phyloP scores from a whole-genome alignment of 1,140 invertebrate species.

The Drosophila murphyi region DNA sequence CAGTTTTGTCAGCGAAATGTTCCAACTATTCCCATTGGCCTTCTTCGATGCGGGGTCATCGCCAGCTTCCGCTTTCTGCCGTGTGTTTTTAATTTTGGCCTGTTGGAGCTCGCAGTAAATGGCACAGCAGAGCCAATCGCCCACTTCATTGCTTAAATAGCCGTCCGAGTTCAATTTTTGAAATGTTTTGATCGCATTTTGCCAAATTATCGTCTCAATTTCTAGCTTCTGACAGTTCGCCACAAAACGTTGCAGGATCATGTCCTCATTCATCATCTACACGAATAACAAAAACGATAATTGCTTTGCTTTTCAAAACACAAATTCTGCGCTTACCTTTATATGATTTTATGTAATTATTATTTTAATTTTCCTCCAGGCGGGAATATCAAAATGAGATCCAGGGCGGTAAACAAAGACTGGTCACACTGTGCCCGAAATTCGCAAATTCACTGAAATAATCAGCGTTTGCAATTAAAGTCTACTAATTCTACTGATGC shows the following conservation, averaged over 20 bases:
- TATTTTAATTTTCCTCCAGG: slow-evolving; percentile 29
- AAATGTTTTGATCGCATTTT: slow-evolving; percentile 44
- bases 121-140: slow-evolving; percentile 63
- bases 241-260: slow-evolving; percentile 29
- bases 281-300: too few species aligned
- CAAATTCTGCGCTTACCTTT: not conserved
- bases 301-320: too few species aligned
- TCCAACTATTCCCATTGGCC: slow-evolving; percentile 48
- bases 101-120: slow-evolving; percentile 60
- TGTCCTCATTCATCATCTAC: slow-evolving; percentile 21
- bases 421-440: slow-evolving; percentile 27
- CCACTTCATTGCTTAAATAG: slow-evolving; percentile 44
- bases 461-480: too few species aligned
- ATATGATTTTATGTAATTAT: not conserved
- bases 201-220: slow-evolving; percentile 31
- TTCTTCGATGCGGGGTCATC: slow-evolving; percentile 4
- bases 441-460: too few species aligned
- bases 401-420: slow-evolving; percentile 19
- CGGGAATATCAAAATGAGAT: slow-evolving; percentile 46
- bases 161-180: slow-evolving; percentile 41
- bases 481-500: too few species aligned
- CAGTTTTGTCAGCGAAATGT: slow-evolving; percentile 85
- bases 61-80: not conserved
- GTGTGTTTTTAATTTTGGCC: slow-evolving; percentile 55
- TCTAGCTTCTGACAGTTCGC: slow-evolving; percentile 44